phyloP scores from a whole-genome alignment of 2,113 vertebrate genomes.

The Donacobius atricapilla region DNA sequence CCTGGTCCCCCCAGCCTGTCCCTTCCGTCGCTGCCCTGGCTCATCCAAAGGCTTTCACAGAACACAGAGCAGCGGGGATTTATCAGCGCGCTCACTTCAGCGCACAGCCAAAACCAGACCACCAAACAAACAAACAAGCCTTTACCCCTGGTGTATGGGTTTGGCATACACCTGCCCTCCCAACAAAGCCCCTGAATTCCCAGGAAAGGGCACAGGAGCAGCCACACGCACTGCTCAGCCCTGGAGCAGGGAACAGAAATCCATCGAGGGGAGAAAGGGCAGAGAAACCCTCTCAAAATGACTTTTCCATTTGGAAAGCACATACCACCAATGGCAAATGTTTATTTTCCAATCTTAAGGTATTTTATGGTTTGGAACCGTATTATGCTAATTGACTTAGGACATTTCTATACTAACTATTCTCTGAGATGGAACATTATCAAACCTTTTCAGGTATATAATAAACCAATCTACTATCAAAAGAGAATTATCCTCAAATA shows the following conservation, averaged over 20 bases:
- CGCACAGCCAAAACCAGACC: not conserved
- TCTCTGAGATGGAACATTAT: not conserved
- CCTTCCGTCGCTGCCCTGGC: not conserved
- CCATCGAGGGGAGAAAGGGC: accelerated
- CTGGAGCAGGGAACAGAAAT: not conserved
- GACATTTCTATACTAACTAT: not conserved
- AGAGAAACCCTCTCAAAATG: not conserved
- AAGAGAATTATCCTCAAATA: not conserved
- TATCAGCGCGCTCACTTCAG: not conserved
- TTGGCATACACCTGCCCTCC: too few relatives aligned
- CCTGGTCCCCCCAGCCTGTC: not conserved
- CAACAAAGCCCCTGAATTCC: not conserved
- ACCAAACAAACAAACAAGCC: not conserved
- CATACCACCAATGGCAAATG: not conserved
- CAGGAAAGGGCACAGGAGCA: not conserved
- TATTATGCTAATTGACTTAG: not conserved
- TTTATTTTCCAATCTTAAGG: not conserved
- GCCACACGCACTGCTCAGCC: not conserved
- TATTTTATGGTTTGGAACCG: not conserved
- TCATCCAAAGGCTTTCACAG: not conserved
- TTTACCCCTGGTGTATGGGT: too few relatives aligned
- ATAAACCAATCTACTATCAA: not conserved
- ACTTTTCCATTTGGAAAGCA: not conserved
- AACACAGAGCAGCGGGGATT: accelerated
- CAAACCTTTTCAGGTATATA: not conserved